These are phyloP conservation scores for Netelia inedita DNA, from an alignment of 2,888 invertebrate genomes.

Conservation along the genomic window DNA sequence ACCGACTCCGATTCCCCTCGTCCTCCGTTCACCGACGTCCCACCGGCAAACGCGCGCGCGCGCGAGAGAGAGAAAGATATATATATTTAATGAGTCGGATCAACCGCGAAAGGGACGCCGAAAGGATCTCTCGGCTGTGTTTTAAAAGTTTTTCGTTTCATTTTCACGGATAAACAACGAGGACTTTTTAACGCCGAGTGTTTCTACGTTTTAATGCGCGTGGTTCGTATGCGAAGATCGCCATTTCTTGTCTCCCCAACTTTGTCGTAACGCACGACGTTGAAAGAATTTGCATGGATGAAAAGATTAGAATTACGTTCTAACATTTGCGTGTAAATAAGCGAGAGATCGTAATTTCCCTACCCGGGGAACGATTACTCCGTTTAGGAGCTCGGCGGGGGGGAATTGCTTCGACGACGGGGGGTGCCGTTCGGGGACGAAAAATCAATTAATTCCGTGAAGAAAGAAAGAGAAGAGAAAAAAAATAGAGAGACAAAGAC, in stretches of 20 bases:
- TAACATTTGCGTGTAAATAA: neutral
- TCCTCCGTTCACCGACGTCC: neutral
- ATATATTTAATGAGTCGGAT: conserved; percentile 55
- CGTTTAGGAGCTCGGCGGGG: conserved; percentile 56
- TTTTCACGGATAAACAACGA: conserved; percentile 6
- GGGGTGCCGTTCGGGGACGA: conserved; percentile 36
- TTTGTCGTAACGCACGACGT: neutral
- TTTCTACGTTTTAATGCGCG: neutral
- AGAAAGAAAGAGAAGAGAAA: neutral
- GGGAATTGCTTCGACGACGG: conserved; percentile 41
- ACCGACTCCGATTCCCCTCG: conserved; percentile 39
- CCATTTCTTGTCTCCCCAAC: neutral
- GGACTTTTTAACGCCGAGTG: neutral
- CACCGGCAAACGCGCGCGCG: neutral
- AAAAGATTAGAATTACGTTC: neutral
- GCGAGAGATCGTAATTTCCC: conserved; percentile 35
- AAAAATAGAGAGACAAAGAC: conserved; percentile 65
- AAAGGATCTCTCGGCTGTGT: conserved; percentile 9
- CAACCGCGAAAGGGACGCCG: conserved; percentile 42
- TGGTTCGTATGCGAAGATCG: neutral
- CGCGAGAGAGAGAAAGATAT: conserved; percentile 7
- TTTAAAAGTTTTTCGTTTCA: conserved; percentile 7
- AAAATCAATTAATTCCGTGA: conserved; percentile 82
- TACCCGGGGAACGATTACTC: conserved; percentile 50
- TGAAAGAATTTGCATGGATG: too few relatives aligned